These are phyloP conservation scores for Syngnathoides biaculeatus DNA, from an alignment of 2,113 vertebrate genomes.

Conservation along the genomic window DNA sequence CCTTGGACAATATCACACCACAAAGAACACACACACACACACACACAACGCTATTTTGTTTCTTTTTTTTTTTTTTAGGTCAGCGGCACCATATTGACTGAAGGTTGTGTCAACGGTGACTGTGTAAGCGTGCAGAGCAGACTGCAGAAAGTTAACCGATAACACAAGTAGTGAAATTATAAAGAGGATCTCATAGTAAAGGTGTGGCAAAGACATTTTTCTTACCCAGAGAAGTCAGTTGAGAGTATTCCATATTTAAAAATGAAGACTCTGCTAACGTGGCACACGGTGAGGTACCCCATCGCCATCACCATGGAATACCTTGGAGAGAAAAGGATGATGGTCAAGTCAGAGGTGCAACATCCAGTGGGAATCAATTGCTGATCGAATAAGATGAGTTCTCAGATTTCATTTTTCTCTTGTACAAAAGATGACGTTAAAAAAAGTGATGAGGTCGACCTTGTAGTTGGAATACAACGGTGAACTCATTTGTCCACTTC, in stretches of 20 bases:
- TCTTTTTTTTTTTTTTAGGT: conserved; percentile 21
- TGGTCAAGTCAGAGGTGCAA: neutral
- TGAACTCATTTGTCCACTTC: too few species aligned
- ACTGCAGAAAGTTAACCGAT: conserved; percentile 20
- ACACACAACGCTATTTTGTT: neutral
- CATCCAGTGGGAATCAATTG: neutral
- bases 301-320: conserved; percentile 71
- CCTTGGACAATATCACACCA: conserved; percentile 6
- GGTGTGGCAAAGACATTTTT: conserved; percentile 20
- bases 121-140: conserved; percentile 2
- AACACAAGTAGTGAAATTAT: conserved; percentile 19
- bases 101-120: conserved; percentile 16
- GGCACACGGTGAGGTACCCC: conserved; percentile 74
- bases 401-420: too few species aligned
- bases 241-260: conserved; percentile 76
- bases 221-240: conserved; percentile 81
- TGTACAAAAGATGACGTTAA: too few species aligned
- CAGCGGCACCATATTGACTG: conserved; percentile 42
- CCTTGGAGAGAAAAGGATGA: conserved; percentile 42
- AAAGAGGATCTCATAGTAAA: neutral
- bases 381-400: neutral
- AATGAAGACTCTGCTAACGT: conserved; percentile 73
- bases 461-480: too few species aligned
- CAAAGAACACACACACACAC: neutral
- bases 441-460: too few species aligned